Conservation (phyloP, 2,888 invertebrate genomes). For the Hydraecia micacea region DNA sequence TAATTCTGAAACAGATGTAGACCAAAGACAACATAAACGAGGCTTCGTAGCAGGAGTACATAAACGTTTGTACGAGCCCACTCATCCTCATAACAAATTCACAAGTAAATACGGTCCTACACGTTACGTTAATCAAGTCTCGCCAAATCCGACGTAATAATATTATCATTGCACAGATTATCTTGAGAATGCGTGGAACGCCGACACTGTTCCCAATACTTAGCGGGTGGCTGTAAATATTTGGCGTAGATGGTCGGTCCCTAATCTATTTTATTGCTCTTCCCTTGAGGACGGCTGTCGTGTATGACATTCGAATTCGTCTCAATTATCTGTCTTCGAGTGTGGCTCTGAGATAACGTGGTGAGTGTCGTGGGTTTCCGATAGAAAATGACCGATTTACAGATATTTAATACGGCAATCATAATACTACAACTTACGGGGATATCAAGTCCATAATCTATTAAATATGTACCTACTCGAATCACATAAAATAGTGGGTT, state of each 20-base stretch:
- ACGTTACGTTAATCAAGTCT: conserved; percentile 61
- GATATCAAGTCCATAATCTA: not conserved
- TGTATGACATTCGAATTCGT: conserved; percentile 30
- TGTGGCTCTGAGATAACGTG: conserved; percentile 27
- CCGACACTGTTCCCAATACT: conserved; percentile 37
- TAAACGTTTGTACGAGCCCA: conserved; percentile 50
- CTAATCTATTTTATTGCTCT: conserved; percentile 58
- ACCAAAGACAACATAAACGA: conserved; percentile 28
- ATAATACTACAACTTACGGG: not conserved
- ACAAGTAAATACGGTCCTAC: conserved; percentile 41
- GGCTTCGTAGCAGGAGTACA: conserved; percentile 16
- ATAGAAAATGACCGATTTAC: not conserved
- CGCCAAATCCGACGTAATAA: conserved; percentile 57
- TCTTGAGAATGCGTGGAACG: conserved; percentile 57
- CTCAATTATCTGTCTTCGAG: conserved; percentile 18
- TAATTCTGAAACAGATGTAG: not conserved
- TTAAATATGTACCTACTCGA: not conserved
- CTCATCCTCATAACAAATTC: conserved; percentile 62
- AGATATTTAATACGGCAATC: not conserved
- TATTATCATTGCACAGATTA: conserved; percentile 62
- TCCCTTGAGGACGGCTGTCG: conserved; percentile 24
- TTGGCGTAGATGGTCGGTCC: conserved; percentile 36
- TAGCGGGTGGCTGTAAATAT: conserved; percentile 47
- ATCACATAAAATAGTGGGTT: not conserved
- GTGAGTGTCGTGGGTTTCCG: not conserved